A percentile compares a stretch with the other conserved stretches of the same genome.
These are phyloP conservation scores for Melanotus villosus DNA, from an alignment of 2,888 invertebrate species.

Conservation along the genomic window DNA sequence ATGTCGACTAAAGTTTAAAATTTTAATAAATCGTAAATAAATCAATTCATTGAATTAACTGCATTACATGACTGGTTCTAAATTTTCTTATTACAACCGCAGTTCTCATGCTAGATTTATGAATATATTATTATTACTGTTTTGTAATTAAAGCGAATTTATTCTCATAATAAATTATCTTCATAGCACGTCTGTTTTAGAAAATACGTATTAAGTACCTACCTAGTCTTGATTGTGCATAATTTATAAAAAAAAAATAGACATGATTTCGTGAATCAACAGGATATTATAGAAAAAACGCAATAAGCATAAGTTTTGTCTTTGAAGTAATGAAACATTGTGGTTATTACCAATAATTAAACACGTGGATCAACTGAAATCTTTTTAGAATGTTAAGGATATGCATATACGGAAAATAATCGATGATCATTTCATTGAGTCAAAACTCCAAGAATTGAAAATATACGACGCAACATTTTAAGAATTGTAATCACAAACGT, in stretches of 20 bases:
- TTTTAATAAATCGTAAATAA: too few species aligned
- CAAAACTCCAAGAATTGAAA: background rate
- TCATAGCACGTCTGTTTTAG: too few species aligned
- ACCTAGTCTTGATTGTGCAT: too few species aligned
- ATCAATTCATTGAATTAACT: background rate
- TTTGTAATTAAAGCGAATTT: too few species aligned
- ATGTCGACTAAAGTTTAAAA: background rate
- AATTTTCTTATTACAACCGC: background rate
- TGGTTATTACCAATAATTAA: constrained; percentile 2
- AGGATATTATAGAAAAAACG: background rate
- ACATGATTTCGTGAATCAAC: background rate
- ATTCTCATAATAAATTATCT: too few species aligned
- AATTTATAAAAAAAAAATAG: background rate
- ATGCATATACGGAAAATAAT: background rate
- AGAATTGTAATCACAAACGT: too few species aligned
- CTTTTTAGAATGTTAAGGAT: background rate
- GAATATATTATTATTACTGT: too few species aligned
- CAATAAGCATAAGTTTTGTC: background rate
- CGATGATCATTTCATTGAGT: background rate
- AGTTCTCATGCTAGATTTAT: too few species aligned
- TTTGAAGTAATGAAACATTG: background rate
- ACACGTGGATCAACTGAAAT: background rate
- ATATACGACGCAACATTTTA: too few species aligned
- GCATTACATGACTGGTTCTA: background rate
- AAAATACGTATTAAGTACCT: too few species aligned